Evolutionary conservation across 2,113 vertebrate species (phyloP).

Genomic region (Phaetusa simplex): DNA sequence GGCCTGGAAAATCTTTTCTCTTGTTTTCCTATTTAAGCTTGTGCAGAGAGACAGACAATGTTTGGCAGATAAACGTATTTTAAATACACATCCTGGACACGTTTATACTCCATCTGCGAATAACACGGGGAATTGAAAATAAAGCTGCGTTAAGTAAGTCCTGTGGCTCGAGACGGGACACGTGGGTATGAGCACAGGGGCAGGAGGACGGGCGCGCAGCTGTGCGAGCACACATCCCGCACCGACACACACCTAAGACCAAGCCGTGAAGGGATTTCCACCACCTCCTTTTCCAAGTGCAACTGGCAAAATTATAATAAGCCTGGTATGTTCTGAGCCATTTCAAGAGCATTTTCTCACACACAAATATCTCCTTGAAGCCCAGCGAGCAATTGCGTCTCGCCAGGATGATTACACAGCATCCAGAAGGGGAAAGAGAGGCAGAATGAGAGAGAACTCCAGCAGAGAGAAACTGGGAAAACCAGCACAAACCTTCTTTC

Average conservation of each 20-base stretch:
- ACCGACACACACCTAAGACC: not conserved
- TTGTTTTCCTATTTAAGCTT: not conserved
- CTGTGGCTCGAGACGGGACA: not conserved
- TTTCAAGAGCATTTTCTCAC: not conserved
- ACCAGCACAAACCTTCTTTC: not conserved
- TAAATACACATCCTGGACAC: slow-evolving; percentile 25
- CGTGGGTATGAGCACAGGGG: not conserved
- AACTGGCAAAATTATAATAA: not conserved
- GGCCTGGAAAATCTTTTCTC: not conserved
- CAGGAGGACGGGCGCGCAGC: accelerated
- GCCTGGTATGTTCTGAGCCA: not conserved
- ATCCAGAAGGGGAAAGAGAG: not conserved
- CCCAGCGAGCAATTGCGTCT: not conserved
- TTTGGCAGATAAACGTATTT: not conserved
- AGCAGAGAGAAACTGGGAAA: not conserved
- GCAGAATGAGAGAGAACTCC: not conserved
- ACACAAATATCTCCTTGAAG: not conserved
- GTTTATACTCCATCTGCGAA: not conserved
- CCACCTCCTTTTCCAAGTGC: not conserved
- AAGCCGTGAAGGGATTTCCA: not conserved
- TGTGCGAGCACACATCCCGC: not conserved
- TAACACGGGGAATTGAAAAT: not conserved
- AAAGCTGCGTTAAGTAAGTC: not conserved
- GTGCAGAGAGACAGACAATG: not conserved
- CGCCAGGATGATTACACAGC: not conserved